Conservation (phyloP, 1,140 invertebrate genomes). For the Caenorhabditis remanei region DNA sequence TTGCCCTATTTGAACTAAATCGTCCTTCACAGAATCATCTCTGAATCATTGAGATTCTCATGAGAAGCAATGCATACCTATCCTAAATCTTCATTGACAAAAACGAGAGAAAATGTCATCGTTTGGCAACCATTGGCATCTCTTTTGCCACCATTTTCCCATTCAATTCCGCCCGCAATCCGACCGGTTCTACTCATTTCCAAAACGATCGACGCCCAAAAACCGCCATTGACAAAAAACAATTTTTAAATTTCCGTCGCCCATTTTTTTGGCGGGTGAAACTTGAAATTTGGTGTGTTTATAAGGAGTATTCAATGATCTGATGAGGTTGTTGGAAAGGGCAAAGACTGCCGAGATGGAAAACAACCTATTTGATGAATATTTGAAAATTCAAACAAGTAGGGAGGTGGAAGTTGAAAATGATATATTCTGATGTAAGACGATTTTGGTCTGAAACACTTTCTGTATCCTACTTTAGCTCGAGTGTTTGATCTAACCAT, state of each 20-base stretch:
- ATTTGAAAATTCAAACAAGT: no score
- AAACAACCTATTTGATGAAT: no score
- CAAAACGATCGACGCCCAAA: constrained; percentile 47
- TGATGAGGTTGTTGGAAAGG: no score
- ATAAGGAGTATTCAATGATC: no score
- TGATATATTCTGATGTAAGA: no score
- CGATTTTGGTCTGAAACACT: no score
- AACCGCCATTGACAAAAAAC: constrained; percentile 46
- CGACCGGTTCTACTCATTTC: constrained; percentile 37
- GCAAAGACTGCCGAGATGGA: no score
- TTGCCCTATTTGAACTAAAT: no score
- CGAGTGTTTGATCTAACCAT: no score
- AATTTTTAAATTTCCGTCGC: constrained; percentile 28
- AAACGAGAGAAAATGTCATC: constrained; percentile 2
- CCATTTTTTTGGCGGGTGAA: constrained; percentile 16
- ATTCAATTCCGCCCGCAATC: constrained; percentile 17
- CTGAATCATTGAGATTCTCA: neutral
- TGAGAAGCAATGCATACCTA: neutral
- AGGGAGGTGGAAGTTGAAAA: no score
- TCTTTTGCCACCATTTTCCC: constrained; percentile 43
- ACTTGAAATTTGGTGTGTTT: constrained; percentile 16
- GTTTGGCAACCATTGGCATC: constrained; percentile 40
- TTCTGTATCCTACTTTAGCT: no score
- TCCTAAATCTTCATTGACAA: neutral
- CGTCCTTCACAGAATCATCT: no score